phyloP scores from a whole-genome alignment of 2,113 vertebrate species.

The Nibea albiflora region DNA sequence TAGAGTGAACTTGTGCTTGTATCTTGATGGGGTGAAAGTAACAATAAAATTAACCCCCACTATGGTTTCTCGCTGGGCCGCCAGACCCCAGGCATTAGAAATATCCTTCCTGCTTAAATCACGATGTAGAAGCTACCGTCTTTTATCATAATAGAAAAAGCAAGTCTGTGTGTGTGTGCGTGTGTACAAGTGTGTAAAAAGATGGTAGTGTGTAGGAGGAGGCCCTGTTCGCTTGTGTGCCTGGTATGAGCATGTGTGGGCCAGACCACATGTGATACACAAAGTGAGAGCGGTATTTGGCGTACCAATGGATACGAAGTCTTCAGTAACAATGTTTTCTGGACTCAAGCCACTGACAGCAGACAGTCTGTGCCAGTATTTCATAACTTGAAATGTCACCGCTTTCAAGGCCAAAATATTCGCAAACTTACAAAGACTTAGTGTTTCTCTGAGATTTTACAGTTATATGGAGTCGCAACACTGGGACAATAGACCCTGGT shows the following conservation, averaged over 20 bases:
- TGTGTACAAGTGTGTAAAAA: conserved; percentile 54
- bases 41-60: conserved; percentile 22
- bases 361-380: conserved; percentile 68
- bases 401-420: conserved; percentile 55
- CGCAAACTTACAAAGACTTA: conserved; percentile 47
- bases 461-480: conserved; percentile 8
- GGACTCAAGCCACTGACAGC: conserved; percentile 63
- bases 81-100: not conserved
- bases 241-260: conserved; percentile 68
- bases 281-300: conserved; percentile 70
- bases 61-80: not conserved
- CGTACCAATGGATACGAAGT: conserved; percentile 42
- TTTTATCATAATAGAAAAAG: conserved; percentile 29
- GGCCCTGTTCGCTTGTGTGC: conserved; percentile 58
- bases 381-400: conserved; percentile 69
- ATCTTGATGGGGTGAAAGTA: conserved; percentile 7
- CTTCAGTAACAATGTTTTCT: conserved; percentile 62
- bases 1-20: not conserved
- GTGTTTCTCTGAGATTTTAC: conserved; percentile 11
- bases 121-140: not conserved
- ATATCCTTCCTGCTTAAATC: conserved; percentile 10
- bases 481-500: not conserved
- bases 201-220: conserved; percentile 62
- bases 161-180: conserved; percentile 22
- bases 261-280: conserved; percentile 71